Evolutionary conservation across 1,140 invertebrate genomes (phyloP), one percentile per base, ranked within the genome.

Genomic region (Scaptomyza montana): DNA sequence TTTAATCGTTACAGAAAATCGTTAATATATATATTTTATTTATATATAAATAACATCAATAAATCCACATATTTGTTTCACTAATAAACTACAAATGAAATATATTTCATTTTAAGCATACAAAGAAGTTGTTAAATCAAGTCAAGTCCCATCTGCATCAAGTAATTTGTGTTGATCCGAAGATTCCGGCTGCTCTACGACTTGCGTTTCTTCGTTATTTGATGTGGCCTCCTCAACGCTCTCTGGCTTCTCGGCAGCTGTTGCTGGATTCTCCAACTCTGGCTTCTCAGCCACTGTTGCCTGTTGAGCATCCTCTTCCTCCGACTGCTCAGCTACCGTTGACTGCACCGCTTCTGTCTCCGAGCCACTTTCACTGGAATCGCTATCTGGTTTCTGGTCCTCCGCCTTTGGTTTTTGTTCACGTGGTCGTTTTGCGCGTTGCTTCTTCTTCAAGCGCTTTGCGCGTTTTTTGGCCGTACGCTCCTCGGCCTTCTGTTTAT

Each of bases 381-480:
- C 76, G 0, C 47, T 65, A 0, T 53, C 70, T 9, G 19, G 10
- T 10, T 69, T 8, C 10, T 69, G 51, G 5, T 71, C 57, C 2
- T 59, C 10, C 10, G 45, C 67, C 8, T 54, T 8, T 62, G 25
- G 2, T 51, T 72, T 89, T 19, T 68, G 33, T 9, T 84, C 73
- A 0, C 79, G 66, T 0, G 79, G 69, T 16, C 67, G 66, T 13
- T 87, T 87, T 1, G 30, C 76, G 74, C 85, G 93, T 94, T 68
- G 93, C 80, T 97, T 98, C 77, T 95, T 96, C 80, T 96, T 97
- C 59, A 96, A 87, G 75, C 97, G 93, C 92, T 98, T 98, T 1
- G 95, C 95, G 78, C 97, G 93, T 92, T 97, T 98, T 74, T 97
- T 98, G 0, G 96, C 96, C 1, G 97, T 98, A 89, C 93, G 94